Base-by-base conservation (phyloP, 2,888 invertebrate species). In the Vannuccia rotundouncinata region DNA sequence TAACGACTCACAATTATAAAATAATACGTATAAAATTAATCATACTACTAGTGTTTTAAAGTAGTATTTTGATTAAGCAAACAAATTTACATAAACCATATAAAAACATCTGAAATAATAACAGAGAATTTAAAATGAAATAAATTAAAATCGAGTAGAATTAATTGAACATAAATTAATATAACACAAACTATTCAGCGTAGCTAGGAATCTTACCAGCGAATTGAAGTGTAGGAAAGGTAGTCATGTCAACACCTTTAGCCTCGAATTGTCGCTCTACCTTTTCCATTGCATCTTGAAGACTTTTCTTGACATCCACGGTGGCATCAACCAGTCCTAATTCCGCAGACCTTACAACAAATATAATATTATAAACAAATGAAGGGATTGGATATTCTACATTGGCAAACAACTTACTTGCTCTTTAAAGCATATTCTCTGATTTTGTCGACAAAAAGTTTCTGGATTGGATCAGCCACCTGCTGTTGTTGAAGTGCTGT, bases 371-470 rank as follows among this genome's bases (percentile, higher is more conserved):
- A 29, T 29, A 66, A 29, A 27, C 17, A 22, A 79, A 5, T 5
- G 1, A 10, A 29, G 29, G 59, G 29, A 13, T 59, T 25, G 5
- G 13, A 81, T 0, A 78, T 28, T 0, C 17, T 76, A 60, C 74
- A 81, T 29, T 73, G 25, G 59, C 29, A 59, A 29, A 10, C 22
- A 29, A 31, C 31, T 73, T 75, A 91, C 92, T 90, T 91, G 45
- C 45, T 45, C 45, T 45, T 45, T 17, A 13, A 17, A 45, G 45
- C 45, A 90, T 95, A 97, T 89, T 95, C 95, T 82, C 92, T 91
- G 83, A 96, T 91, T 91, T 96, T 95, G 84, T 95, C 94, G 59
- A 96, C 87, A 88, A 97, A 97, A 78, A 96, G 89, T 88, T 95
- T 93, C 88, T 96, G 96, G 85, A 97, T 94, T 1, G 96, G 95